Percentiles rank a stretch among this genome's conserved stretches.
Evolutionary conservation across 2,797 vertebrate species (phyloP).

Genomic region (Scyliorhinus canicula): DNA sequence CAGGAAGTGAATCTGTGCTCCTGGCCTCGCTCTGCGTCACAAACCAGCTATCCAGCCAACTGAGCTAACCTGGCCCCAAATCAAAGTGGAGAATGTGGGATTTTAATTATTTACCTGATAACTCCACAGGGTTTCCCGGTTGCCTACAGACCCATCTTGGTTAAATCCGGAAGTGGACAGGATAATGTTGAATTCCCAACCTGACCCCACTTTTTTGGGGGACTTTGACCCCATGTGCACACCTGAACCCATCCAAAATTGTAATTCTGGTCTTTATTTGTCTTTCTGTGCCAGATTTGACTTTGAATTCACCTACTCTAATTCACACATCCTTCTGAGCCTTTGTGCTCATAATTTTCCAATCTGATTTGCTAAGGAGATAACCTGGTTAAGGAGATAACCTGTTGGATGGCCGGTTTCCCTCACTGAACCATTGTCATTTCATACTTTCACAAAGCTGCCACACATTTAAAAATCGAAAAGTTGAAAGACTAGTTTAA

Average conservation of each 20-base stretch:
- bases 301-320: neutral
- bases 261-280: neutral
- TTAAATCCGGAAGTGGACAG: neutral
- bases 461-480: neutral
- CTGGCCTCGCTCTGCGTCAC: too few relatives aligned
- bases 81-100: too few relatives aligned
- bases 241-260: neutral
- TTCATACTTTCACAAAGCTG: neutral
- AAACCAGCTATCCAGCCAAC: too few relatives aligned
- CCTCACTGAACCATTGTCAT: neutral
- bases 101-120: neutral
- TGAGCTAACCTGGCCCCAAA: too few relatives aligned
- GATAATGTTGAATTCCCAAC: neutral
- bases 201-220: neutral
- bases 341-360: neutral
- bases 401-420: neutral
- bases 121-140: neutral
- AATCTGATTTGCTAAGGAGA: neutral
- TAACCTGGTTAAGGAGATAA: neutral
- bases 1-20: too few relatives aligned
- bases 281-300: neutral
- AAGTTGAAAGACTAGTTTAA: too few relatives aligned
- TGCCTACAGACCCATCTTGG: neutral
- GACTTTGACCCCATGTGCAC: too few relatives aligned
- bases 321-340: too few relatives aligned